phyloP scores from a whole-genome alignment of 2,797 vertebrate genomes.

The Linurgus olivaceus region DNA sequence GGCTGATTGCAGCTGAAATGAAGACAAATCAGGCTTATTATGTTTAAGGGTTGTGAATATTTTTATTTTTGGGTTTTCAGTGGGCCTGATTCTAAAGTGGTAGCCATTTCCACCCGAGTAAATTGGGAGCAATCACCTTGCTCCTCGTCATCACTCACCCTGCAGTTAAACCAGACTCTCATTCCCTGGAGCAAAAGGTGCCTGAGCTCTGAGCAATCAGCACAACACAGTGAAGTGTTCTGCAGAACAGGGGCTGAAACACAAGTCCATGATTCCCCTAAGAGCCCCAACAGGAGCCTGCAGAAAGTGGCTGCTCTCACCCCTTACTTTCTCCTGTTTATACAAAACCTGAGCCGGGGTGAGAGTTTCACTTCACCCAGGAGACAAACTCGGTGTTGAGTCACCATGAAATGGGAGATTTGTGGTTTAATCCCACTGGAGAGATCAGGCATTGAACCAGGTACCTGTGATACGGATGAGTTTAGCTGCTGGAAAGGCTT shows the following conservation, averaged over 20 bases:
- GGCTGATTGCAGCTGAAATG: constrained; percentile 45
- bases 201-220: neutral
- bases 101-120: constrained; percentile 3
- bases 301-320: neutral
- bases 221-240: neutral
- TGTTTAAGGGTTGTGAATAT: constrained; percentile 35
- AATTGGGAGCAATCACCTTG: constrained; percentile 51
- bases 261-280: neutral
- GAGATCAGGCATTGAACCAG: neutral
- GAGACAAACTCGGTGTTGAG: neutral
- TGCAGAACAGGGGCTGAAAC: neutral
- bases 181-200: neutral
- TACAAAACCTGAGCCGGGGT: neutral
- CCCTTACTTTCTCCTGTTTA: neutral
- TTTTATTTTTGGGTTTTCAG: constrained; percentile 34
- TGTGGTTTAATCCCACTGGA: neutral
- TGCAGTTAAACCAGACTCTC: neutral
- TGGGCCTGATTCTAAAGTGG: constrained; percentile 49
- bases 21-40: constrained; percentile 59
- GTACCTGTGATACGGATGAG: neutral
- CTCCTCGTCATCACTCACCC: neutral
- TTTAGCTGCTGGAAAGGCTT: neutral
- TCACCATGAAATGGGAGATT: neutral
- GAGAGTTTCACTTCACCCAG: neutral
- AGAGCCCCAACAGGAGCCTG: neutral